Conservation (phyloP, 1,140 invertebrate genomes). For the Zaprionus vittiger region DNA sequence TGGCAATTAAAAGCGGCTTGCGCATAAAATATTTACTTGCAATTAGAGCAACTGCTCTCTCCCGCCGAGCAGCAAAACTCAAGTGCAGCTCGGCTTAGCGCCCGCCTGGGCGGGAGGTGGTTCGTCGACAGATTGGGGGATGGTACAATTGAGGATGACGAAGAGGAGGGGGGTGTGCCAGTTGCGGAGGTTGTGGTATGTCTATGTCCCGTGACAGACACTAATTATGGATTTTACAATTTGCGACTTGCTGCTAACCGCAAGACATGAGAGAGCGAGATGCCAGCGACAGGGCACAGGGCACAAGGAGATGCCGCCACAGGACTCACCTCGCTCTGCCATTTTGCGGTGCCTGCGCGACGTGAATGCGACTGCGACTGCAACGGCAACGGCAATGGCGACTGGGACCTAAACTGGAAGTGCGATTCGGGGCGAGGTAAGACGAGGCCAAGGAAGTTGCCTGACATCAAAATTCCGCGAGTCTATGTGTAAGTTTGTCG, state of each 20-base stretch:
- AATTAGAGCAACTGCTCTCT: conserved; percentile 68
- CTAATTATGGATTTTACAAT: conserved; percentile 81
- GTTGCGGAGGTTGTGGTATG: conserved; percentile 25
- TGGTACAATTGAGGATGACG: too few species aligned
- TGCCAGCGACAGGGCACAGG: conserved; percentile 45
- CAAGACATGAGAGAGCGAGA: conserved; percentile 49
- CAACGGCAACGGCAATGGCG: background rate
- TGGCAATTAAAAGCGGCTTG: conserved; percentile 78
- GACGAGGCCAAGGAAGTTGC: conserved; percentile 37
- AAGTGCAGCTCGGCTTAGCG: conserved; percentile 69
- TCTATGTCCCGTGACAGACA: conserved; percentile 72
- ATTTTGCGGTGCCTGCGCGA: conserved; percentile 61
- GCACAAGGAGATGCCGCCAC: conserved; percentile 50
- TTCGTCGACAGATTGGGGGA: background rate
- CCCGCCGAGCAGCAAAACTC: conserved; percentile 45
- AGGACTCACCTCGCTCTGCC: conserved; percentile 66
- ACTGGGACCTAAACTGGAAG: conserved; percentile 15
- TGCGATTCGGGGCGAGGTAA: conserved; percentile 3
- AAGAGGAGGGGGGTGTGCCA: background rate
- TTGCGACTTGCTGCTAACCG: conserved; percentile 73
- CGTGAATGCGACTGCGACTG: conserved; percentile 15
- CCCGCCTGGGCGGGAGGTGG: conserved; percentile 2
- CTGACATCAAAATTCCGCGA: conserved; percentile 41
- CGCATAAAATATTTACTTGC: conserved; percentile 81
- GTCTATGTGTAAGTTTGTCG: conserved; percentile 43